phyloP scores from a whole-genome alignment of 2,888 invertebrate species.

The Mythimna lalbum region DNA sequence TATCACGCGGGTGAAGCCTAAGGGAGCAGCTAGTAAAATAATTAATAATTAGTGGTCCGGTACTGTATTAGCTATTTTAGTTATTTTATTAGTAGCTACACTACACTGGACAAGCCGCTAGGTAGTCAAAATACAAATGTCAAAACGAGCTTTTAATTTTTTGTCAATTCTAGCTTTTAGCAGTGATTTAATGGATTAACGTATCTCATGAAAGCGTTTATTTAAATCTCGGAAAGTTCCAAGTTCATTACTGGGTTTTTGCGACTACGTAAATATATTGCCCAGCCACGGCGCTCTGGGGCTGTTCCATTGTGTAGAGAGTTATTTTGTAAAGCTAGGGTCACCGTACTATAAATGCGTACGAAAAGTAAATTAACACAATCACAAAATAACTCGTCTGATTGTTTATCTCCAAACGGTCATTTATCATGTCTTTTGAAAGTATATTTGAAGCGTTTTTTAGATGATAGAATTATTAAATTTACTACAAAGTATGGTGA shows the following conservation, averaged over 20 bases:
- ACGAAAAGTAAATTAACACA: constrained; percentile 25
- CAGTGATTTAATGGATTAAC: constrained; percentile 19
- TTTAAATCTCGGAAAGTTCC: constrained; percentile 54
- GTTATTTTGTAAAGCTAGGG: constrained; percentile 27
- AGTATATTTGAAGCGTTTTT: constrained; percentile 26
- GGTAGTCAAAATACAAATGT: too few relatives aligned
- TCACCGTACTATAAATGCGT: constrained; percentile 36
- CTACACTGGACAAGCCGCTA: too few relatives aligned
- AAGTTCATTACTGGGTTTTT: constrained; percentile 43
- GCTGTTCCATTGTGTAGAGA: constrained; percentile 41
- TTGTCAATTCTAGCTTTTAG: too few relatives aligned
- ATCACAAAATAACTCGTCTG: constrained; percentile 43
- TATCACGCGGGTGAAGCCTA: too few relatives aligned
- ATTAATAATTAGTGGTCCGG: too few relatives aligned
- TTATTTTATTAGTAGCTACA: too few relatives aligned
- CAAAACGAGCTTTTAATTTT: too few relatives aligned
- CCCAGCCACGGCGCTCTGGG: constrained; percentile 10
- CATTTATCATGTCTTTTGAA: constrained; percentile 52
- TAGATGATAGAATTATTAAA: constrained; percentile 36
- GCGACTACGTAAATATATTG: constrained; percentile 50
- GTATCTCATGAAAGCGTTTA: constrained; percentile 26
- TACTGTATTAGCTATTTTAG: too few relatives aligned
- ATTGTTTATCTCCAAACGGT: constrained; percentile 46
- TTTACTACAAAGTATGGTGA: constrained; percentile 26
- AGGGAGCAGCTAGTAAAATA: too few relatives aligned